phyloP scores from a whole-genome alignment of 64 coral and sea anemone species.

The Dendrophyllia cribrosa region DNA sequence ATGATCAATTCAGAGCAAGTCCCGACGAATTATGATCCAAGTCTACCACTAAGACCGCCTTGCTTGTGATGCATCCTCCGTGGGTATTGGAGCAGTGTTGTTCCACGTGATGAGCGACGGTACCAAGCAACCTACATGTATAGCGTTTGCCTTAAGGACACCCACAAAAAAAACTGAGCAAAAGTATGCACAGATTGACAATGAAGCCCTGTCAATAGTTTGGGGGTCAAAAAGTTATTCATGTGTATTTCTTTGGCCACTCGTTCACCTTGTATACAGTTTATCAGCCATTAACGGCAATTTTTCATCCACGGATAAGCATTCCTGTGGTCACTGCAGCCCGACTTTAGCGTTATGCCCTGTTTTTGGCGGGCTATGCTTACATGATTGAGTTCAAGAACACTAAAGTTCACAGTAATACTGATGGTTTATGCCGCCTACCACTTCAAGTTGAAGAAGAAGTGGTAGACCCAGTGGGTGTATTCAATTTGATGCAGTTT shows the following conservation, averaged over 20 bases:
- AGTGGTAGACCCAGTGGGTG: too few species aligned
- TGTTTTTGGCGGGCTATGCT: neutral
- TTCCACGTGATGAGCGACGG: constrained; percentile 10
- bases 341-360: neutral
- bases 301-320: constrained; percentile 33
- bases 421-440: neutral
- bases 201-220: constrained; percentile 35
- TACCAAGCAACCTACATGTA: neutral
- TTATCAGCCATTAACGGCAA: constrained; percentile 46
- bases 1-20: neutral
- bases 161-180: neutral
- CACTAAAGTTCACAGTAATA: constrained; percentile 8
- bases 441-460: constrained; percentile 8
- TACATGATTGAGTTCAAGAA: constrained; percentile 39
- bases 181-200: neutral
- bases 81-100: neutral
- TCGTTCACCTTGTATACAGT: constrained; percentile 39
- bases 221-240: constrained; percentile 47
- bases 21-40: neutral
- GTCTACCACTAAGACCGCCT: neutral
- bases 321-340: constrained; percentile 11
- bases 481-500: too few species aligned
- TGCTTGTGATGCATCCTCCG: neutral
- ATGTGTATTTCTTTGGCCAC: constrained; percentile 17
- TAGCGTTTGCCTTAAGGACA: neutral